Conservation (phyloP, 2,113 vertebrate genomes). For the Scomber colias region DNA sequence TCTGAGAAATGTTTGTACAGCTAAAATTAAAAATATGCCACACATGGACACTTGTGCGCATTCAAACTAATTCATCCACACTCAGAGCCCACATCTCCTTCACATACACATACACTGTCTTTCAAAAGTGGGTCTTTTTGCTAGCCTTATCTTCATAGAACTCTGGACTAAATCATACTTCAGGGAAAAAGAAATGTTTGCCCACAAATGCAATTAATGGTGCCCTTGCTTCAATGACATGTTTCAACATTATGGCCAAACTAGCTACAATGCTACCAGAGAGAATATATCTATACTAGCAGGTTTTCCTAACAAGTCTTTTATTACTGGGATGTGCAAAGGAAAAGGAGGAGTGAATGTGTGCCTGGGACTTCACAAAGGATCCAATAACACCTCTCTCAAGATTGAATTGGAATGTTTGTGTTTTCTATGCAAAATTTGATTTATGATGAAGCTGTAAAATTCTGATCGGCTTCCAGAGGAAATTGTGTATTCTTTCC, state of each 20-base stretch:
- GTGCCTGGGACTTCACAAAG: constrained; percentile 35
- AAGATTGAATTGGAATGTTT: constrained; percentile 59
- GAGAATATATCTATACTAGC: constrained; percentile 20
- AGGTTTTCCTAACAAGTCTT: constrained; percentile 13
- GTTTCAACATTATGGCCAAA: constrained; percentile 8
- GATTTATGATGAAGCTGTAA: constrained; percentile 54
- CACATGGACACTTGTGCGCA: background rate
- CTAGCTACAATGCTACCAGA: background rate
- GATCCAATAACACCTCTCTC: constrained; percentile 63
- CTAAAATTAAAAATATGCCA: constrained; percentile 21
- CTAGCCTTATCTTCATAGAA: constrained; percentile 30
- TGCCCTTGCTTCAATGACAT: constrained; percentile 60
- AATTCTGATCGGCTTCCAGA: constrained; percentile 53
- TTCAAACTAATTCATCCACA: constrained; percentile 1
- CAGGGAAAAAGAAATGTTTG: constrained; percentile 34
- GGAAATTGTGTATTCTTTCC: constrained; percentile 59
- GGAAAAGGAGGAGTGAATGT: constrained; percentile 20
- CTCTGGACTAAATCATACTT: constrained; percentile 28
- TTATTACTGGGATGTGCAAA: constrained; percentile 47
- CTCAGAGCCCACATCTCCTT: background rate
- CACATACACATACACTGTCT: constrained; percentile 1
- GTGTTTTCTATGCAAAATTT: constrained; percentile 55
- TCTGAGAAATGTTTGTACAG: constrained; percentile 32
- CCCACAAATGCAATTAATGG: constrained; percentile 52
- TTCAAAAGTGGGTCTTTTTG: constrained; percentile 18